A percentile compares a stretch with the other conserved stretches of the same genome.
phyloP scores from a whole-genome alignment of 2,888 invertebrate species.

The Trypoxylon attenuatum region DNA sequence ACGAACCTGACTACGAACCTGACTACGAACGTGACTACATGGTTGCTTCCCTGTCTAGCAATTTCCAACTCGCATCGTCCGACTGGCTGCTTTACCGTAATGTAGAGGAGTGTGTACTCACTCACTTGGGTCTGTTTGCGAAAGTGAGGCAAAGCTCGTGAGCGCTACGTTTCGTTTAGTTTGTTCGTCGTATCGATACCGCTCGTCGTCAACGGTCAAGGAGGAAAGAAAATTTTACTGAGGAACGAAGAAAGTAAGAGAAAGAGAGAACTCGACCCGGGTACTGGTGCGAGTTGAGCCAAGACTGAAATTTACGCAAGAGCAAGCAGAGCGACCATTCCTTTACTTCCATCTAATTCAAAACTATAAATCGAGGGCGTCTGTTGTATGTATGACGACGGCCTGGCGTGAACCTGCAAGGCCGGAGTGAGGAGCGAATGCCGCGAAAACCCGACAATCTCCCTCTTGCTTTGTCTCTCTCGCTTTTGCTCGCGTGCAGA shows the following conservation, averaged over 20 bases:
- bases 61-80: no score
- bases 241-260: background rate
- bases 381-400: slow-evolving; percentile 73
- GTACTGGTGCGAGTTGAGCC: slow-evolving; percentile 34
- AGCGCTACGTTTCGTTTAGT: slow-evolving; percentile 67
- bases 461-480: no score
- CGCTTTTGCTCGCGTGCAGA: no score
- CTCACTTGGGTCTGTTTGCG: slow-evolving; percentile 74
- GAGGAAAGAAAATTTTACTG: no score
- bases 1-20: no score
- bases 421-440: slow-evolving; percentile 44
- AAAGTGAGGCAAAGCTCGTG: slow-evolving; percentile 73
- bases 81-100: slow-evolving; percentile 59
- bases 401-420: slow-evolving; percentile 64
- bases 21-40: slow-evolving; percentile 46
- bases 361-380: slow-evolving; percentile 74
- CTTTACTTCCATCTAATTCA: slow-evolving; percentile 72
- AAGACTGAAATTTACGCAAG: slow-evolving; percentile 57
- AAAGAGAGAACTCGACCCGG: background rate
- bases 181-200: background rate
- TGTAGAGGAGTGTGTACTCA: no score
- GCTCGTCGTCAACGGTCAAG: no score
- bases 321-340: slow-evolving; percentile 60
- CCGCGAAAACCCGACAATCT: slow-evolving; percentile 40
- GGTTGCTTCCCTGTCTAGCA: slow-evolving; percentile 60